Conservation (phyloP, 2,888 invertebrate genomes). For the Alentia gelatinosa region DNA sequence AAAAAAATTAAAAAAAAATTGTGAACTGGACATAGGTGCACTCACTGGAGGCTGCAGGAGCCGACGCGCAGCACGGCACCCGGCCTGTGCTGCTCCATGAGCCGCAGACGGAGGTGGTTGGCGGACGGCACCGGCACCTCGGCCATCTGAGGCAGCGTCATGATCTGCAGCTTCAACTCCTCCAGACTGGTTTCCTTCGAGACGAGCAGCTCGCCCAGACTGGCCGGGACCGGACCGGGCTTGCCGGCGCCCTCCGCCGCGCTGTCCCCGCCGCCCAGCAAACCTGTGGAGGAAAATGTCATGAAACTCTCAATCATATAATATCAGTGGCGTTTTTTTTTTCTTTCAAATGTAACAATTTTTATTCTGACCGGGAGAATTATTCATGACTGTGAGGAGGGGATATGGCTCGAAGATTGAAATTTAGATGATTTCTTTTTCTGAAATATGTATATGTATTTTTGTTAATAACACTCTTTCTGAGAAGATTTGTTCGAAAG, state of each 20-base stretch:
- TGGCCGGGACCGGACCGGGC: neutral
- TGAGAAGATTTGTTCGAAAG: no score
- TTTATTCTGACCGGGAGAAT: no score
- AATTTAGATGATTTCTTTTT: no score
- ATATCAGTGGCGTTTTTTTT: no score
- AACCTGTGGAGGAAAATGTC: slow-evolving; percentile 21
- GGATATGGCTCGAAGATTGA: no score
- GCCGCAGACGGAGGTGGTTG: slow-evolving; percentile 70
- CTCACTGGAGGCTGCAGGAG: slow-evolving; percentile 72
- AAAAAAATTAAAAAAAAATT: no score
- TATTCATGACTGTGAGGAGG: no score
- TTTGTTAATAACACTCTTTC: no score
- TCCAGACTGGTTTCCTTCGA: slow-evolving; percentile 73
- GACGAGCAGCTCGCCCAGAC: slow-evolving; percentile 75
- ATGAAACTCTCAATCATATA: no score
- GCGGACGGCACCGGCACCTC: slow-evolving; percentile 64
- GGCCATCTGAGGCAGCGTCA: slow-evolving; percentile 67
- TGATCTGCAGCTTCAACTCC: slow-evolving; percentile 74
- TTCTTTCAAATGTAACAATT: no score
- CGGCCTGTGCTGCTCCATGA: slow-evolving; percentile 68
- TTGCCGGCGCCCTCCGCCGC: neutral
- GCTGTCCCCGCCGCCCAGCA: slow-evolving; percentile 34
- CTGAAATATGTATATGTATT: no score
- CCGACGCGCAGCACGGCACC: slow-evolving; percentile 68
- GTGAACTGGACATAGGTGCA: no score